Evolutionary conservation across 2,888 invertebrate species (phyloP).

Genomic region (Aethes cnicana): DNA sequence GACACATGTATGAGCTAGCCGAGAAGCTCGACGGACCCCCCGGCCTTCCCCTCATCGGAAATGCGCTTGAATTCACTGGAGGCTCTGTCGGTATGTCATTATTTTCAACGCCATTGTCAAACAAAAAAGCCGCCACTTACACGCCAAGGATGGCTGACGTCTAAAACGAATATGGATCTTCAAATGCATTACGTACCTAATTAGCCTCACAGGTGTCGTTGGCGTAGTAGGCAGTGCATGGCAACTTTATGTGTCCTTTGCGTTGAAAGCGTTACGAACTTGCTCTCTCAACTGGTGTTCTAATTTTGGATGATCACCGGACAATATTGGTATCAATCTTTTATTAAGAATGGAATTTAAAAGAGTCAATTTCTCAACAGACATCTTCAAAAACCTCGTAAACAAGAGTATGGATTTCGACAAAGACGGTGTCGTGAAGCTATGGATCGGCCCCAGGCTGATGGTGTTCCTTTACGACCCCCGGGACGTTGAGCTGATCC

Average conservation of each 20-base stretch:
- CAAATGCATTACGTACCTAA: too few relatives aligned
- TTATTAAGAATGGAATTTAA: neutral
- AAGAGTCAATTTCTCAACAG: conserved; percentile 59
- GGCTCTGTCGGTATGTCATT: conserved; percentile 84
- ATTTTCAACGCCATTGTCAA: neutral
- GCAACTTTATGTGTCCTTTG: too few relatives aligned
- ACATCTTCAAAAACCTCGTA: conserved; percentile 86
- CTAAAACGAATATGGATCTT: too few relatives aligned
- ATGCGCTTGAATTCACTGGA: conserved; percentile 88
- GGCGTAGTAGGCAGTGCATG: too few relatives aligned
- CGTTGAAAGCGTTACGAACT: too few relatives aligned
- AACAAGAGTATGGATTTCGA: conserved; percentile 80
- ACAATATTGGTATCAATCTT: too few relatives aligned
- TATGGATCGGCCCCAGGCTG: conserved; percentile 91
- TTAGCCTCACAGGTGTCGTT: too few relatives aligned
- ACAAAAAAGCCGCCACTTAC: too few relatives aligned
- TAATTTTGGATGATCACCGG: too few relatives aligned
- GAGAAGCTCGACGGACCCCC: conserved; percentile 87
- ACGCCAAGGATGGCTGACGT: too few relatives aligned
- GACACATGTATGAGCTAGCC: conserved; percentile 87
- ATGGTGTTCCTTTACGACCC: conserved; percentile 89
- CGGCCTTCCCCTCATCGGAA: conserved; percentile 88
- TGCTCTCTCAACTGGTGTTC: too few relatives aligned
- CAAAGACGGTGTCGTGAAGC: conserved; percentile 79
- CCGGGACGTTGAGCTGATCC: conserved; percentile 88